phyloP scores from a whole-genome alignment of 2,888 invertebrate species.

The Cheilosia vulpina region DNA sequence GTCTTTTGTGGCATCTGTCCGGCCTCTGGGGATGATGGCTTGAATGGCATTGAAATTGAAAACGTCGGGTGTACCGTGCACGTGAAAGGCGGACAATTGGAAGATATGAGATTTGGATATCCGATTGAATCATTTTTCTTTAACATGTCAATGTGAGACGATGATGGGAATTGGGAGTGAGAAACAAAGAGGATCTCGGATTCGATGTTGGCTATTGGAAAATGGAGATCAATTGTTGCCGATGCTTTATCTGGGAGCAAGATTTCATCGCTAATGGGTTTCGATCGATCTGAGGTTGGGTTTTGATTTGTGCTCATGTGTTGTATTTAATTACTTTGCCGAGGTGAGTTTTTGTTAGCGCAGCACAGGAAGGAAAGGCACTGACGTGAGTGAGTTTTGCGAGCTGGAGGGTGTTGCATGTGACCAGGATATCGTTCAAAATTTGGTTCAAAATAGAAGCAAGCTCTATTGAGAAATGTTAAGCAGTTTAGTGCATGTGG shows the following conservation, averaged over 20 bases:
- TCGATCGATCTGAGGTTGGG: conserved; percentile 36
- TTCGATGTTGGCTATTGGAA: conserved; percentile 20
- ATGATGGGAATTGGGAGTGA: conserved; percentile 32
- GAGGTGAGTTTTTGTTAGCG: background rate
- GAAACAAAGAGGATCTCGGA: conserved; percentile 36
- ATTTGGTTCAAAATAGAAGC: too few species aligned
- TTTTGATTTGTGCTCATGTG: conserved; percentile 26
- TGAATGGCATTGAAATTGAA: conserved; percentile 63
- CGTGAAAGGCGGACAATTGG: conserved; percentile 38
- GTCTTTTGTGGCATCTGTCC: conserved; percentile 44
- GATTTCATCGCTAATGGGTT: conserved; percentile 57
- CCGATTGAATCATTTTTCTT: conserved; percentile 72
- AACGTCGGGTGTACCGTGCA: background rate
- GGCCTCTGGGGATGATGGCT: background rate
- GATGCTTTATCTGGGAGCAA: conserved; percentile 23
- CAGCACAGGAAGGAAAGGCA: too few species aligned
- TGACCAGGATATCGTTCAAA: too few species aligned
- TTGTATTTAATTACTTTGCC: conserved; percentile 49
- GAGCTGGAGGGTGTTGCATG: too few species aligned
- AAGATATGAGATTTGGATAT: conserved; percentile 67
- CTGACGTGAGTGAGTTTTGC: too few species aligned
- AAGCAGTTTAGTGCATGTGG: too few species aligned
- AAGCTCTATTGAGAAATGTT: too few species aligned
- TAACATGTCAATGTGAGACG: conserved; percentile 67
- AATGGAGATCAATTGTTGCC: conserved; percentile 65